phyloP scores from a whole-genome alignment of 64 coral and sea anemone species.

The Stichodactyla mertensii region DNA sequence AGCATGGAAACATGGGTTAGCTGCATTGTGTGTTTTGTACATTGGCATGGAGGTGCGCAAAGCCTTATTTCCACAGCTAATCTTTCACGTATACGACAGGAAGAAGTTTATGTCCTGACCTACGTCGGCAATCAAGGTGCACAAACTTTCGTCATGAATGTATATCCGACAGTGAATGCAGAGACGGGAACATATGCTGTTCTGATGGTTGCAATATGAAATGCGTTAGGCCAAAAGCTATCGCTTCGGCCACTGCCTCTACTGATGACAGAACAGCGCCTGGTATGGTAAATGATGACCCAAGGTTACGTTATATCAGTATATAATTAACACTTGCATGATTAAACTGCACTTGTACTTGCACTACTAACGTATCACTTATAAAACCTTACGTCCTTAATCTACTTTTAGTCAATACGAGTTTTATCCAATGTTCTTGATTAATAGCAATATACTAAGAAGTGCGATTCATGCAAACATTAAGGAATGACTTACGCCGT shows the following conservation, averaged over 20 bases:
- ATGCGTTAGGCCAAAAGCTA: slow-evolving; percentile 21
- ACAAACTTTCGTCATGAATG: slow-evolving; percentile 45
- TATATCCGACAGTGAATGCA: slow-evolving; percentile 9
- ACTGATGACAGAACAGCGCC: not conserved
- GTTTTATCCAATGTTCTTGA: too few species aligned
- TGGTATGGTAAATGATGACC: slow-evolving; percentile 22
- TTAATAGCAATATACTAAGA: too few species aligned
- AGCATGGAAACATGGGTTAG: not conserved
- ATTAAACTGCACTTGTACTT: not conserved
- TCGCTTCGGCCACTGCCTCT: not conserved
- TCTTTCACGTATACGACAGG: slow-evolving; percentile 12
- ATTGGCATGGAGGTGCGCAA: not conserved
- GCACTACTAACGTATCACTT: not conserved
- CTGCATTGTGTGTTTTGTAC: not conserved
- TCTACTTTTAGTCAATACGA: too few species aligned
- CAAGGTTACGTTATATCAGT: not conserved
- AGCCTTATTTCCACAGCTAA: not conserved
- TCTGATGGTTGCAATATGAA: slow-evolving; percentile 70
- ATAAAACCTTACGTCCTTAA: too few species aligned
- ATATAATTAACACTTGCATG: not conserved
- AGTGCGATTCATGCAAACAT: too few species aligned
- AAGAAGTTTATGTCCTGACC: slow-evolving; percentile 39
- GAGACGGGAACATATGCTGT: slow-evolving; percentile 37
- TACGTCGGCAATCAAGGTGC: slow-evolving; percentile 37
- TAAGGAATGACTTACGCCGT: too few species aligned